Base-by-base conservation (phyloP, 2,797 vertebrate species). In the Falco naumanni region DNA sequence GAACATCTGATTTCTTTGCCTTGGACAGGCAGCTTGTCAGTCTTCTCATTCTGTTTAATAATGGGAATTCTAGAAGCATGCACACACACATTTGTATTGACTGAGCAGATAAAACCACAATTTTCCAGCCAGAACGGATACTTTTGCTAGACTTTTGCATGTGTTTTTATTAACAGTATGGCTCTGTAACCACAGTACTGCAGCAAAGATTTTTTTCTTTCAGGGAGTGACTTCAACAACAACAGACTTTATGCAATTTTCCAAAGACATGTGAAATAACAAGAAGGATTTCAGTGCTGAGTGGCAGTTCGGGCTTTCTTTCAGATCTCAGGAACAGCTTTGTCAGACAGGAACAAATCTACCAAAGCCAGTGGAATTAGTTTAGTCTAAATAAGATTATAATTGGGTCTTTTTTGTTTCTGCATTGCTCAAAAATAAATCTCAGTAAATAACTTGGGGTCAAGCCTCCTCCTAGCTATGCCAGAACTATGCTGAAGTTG, bases 311-410 rank as follows among this genome's bases (percentile, higher is more conserved):
- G 1, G 84, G 57, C 60, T 92, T 91, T 68, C 71, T 89, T 91
- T 87, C 60, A 53, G 41, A 83, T 90, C 53, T 75, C 60, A 43
- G 74, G 81, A 96, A 61, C 57, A 68, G 51, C 53, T 90, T 71
- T 92, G 59, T 89, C 84, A 90, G 70, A 70, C 77, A 90, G 77
- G 24, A 93, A n/a, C 56, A 90, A 87, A 92, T 85, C 65, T 92
- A 18, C 57, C 80, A 80, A 89, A 94, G 81, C 68, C 6, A 95
- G 28, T 54, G 60, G 81, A 95, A 89, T 95, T 95, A 90, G 60
- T 92, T 92, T 83, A 57, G 28, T 94, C 68, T 87, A 93, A 90
- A 92, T 92, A 92, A 92, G 88, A 74, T 90, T 94, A 75, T 95
- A 96, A 93, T 83, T 89, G 50, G 26, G 18, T 45, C 56, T 33